Base-by-base conservation (phyloP, 2,113 vertebrate species). In the Jaculus jaculus region DNA sequence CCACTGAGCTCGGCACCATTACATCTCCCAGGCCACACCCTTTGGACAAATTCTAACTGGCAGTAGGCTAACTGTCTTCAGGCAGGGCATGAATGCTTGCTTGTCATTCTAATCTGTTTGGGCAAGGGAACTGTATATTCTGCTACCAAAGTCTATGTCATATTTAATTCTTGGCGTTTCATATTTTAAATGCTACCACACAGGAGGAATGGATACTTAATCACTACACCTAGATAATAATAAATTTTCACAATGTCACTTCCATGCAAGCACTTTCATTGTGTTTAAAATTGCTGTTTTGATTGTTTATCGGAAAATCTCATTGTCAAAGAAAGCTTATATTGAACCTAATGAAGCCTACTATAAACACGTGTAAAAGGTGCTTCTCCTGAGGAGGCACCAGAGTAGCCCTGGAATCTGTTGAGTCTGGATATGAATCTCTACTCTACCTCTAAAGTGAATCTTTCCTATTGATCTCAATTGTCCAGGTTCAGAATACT, bases 91-190 rank as follows among this genome's bases (percentile, higher is more conserved):
- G 66, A 82, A 82, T 47, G 42, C 42, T 69, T 47, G 42, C 42
- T 69, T 86, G 73, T 89, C 77, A 51, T 90, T 91, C 54, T 82
- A 16, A 11, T 92, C 69, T 83, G 30, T 82, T n/a, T 90, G 65
- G 26, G 37, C 30, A 81, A 89, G 24, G 15, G 13, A 93, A 63
- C 58, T 16, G 20, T 69, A n/a, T 26, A 69, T 21, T 81, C 54
- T 68, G 32, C 8, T 78, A 87, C 63, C 81, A 74, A 91, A 96
- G 47, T n/a, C 42, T 37, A 75, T 42, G 30, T 77, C 79, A 82
- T 54, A 90, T 93, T 69, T 54, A 80, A 93, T 86, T 83, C 79
- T 93, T 93, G 63, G 66, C 89, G 60, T 84, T 61, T 73, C 86
- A 68, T 84, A n/a, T 75, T 23, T 75, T 89, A 91, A 82, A 87